Conservation (phyloP, 2,888 invertebrate genomes). For the Harmothoe impar region DNA sequence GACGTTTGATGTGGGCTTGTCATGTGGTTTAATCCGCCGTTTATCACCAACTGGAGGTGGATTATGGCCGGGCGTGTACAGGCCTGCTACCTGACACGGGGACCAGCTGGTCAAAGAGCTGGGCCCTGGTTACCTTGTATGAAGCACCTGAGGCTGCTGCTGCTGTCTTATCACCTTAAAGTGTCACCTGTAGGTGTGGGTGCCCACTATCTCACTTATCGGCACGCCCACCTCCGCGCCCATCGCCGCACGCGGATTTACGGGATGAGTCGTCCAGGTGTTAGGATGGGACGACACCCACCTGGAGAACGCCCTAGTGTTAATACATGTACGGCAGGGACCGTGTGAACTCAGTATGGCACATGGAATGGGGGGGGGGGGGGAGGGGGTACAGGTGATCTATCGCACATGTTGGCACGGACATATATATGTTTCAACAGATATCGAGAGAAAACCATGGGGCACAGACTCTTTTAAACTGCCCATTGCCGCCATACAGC, state of each 20-base stretch:
- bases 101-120: slow-evolving; percentile 13
- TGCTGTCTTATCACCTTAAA: not conserved
- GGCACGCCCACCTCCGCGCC: not conserved
- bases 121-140: too few species aligned
- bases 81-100: not conserved
- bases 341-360: not conserved
- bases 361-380: not conserved
- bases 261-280: not conserved
- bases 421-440: not conserved
- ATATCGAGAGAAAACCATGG: not conserved
- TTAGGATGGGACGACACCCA: not conserved
- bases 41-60: not conserved
- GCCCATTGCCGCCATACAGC: too few species aligned
- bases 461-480: too few species aligned
- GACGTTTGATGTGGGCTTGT: not conserved
- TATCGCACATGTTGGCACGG: not conserved
- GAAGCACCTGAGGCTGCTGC: too few species aligned
- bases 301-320: not conserved
- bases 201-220: not conserved
- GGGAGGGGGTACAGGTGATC: not conserved
- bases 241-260: not conserved
- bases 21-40: not conserved
- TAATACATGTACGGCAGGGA: too few species aligned
- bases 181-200: not conserved
- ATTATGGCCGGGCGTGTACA: not conserved